Evolutionary conservation across 2,888 invertebrate genomes (phyloP).

Genomic region (Cheilosia impressa): DNA sequence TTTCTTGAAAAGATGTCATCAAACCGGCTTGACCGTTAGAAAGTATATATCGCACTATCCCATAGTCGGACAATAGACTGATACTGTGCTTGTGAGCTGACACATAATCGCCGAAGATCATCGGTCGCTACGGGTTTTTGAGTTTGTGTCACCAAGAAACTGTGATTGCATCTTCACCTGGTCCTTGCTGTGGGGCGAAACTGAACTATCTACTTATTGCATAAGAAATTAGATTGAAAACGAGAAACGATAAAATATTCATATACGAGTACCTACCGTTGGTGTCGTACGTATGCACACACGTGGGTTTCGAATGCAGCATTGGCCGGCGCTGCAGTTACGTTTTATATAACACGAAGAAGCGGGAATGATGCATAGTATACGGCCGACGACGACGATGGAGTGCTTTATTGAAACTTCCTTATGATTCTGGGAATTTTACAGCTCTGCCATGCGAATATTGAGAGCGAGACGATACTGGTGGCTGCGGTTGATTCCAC

Average conservation of each 20-base stretch:
- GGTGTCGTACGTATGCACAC: slow-evolving; percentile 40
- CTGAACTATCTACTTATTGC: slow-evolving; percentile 29
- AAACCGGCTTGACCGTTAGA: slow-evolving; percentile 70
- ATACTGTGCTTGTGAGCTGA: slow-evolving; percentile 24
- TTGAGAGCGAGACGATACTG: slow-evolving; percentile 51
- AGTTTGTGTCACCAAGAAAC: slow-evolving; percentile 49
- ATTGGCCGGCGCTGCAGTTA: neutral
- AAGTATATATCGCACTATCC: slow-evolving; percentile 36
- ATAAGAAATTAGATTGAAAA: slow-evolving; percentile 42
- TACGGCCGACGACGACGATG: neutral
- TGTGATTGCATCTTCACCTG: slow-evolving; percentile 35
- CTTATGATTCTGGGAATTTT: slow-evolving; percentile 60
- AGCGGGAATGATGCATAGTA: slow-evolving; percentile 1
- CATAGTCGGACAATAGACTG: slow-evolving; percentile 30
- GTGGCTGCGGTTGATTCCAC: slow-evolving; percentile 25
- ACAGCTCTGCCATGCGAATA: slow-evolving; percentile 66
- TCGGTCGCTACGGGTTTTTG: slow-evolving; percentile 69
- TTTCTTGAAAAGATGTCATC: slow-evolving; percentile 35
- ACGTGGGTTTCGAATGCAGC: neutral
- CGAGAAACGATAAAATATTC: slow-evolving; percentile 66
- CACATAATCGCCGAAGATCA: slow-evolving; percentile 54
- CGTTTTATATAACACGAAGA: slow-evolving; percentile 37
- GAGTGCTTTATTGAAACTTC: slow-evolving; percentile 60
- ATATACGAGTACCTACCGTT: slow-evolving; percentile 47
- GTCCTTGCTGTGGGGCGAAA: slow-evolving; percentile 7